These are phyloP conservation scores for Forbesichthys agassizii DNA, from an alignment of 2,113 vertebrate species.

Conservation along the genomic window DNA sequence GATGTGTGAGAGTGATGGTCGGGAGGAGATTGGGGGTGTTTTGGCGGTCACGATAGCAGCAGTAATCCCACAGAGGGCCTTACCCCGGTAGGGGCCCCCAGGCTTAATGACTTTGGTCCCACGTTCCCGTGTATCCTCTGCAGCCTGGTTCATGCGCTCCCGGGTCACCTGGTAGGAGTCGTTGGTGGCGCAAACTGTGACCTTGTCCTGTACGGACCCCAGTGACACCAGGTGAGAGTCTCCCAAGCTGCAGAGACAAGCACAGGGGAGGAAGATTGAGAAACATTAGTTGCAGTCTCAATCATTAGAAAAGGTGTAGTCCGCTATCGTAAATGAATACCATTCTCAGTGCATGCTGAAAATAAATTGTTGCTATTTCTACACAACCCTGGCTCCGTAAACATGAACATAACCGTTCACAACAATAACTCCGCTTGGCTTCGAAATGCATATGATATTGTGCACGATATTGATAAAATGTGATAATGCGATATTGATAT, in stretches of 20 bases:
- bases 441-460: too few relatives aligned
- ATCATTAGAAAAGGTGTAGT: too few relatives aligned
- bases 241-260: constrained; percentile 78
- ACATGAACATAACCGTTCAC: too few relatives aligned
- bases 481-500: too few relatives aligned
- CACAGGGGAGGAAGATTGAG: constrained; percentile 34
- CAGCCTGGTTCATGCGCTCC: constrained; percentile 86
- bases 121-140: constrained; percentile 85
- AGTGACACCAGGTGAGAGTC: constrained; percentile 82
- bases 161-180: constrained; percentile 87
- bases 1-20: constrained; percentile 17
- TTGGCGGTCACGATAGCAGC: neutral
- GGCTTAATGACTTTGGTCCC: constrained; percentile 91
- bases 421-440: too few relatives aligned
- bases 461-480: too few relatives aligned
- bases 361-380: too few relatives aligned
- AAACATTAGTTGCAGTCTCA: neutral
- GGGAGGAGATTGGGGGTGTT: neutral
- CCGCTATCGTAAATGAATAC: too few relatives aligned
- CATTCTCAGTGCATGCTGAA: too few relatives aligned
- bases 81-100: constrained; percentile 77
- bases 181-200: constrained; percentile 89
- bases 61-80: constrained; percentile 14
- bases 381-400: too few relatives aligned
- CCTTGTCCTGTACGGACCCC: constrained; percentile 87